phyloP scores from a whole-genome alignment of 2,797 vertebrate genomes.

The Sebastes paucispinis region DNA sequence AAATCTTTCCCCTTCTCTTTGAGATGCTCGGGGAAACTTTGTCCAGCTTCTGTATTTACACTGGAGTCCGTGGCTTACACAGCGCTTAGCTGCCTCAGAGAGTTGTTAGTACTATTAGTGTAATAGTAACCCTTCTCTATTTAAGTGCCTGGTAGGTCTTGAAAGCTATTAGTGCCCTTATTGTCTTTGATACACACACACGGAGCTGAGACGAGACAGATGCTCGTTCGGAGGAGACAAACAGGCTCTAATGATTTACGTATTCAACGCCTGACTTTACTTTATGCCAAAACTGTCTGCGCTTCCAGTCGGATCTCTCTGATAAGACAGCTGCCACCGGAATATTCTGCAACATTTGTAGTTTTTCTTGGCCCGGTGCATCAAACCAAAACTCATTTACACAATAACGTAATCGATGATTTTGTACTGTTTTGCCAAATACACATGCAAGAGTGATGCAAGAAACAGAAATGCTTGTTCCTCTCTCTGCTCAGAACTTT shows the following conservation, averaged over 20 bases:
- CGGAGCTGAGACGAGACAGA: slow-evolving; percentile 32
- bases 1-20: neutral
- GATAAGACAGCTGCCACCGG: neutral
- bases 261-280: neutral
- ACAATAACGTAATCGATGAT: neutral
- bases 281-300: neutral
- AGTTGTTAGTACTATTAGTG: slow-evolving; percentile 52
- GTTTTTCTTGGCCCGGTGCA: neutral
- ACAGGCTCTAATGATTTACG: slow-evolving; percentile 27
- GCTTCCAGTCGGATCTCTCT: neutral
- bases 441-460: slow-evolving; percentile 2
- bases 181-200: slow-evolving; percentile 46
- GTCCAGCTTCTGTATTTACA: slow-evolving; percentile 46
- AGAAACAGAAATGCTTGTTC: neutral
- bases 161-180: slow-evolving; percentile 45
- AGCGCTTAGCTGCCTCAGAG: slow-evolving; percentile 27
- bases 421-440: neutral
- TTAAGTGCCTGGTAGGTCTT: slow-evolving; percentile 33
- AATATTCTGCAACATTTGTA: neutral
- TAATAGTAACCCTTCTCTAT: slow-evolving; percentile 49
- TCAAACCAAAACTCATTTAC: neutral
- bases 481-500: slow-evolving; percentile 42
- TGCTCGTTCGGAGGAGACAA: slow-evolving; percentile 21
- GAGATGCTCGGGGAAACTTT: slow-evolving; percentile 14
- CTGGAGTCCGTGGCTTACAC: slow-evolving; percentile 4